Conservation (phyloP, 2,888 invertebrate genomes). For the Carterocephalus palaemon region DNA sequence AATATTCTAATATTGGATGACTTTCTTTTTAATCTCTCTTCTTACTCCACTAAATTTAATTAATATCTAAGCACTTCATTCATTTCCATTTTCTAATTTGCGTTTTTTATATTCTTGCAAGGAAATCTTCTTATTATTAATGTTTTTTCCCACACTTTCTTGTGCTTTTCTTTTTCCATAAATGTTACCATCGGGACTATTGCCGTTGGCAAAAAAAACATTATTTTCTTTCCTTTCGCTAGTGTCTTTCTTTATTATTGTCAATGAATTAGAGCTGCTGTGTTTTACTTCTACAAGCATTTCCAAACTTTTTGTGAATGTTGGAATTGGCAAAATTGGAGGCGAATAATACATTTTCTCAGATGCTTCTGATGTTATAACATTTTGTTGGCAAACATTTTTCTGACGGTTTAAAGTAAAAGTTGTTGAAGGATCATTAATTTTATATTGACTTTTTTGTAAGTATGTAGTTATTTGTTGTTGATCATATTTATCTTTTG, state of each 20-base stretch:
- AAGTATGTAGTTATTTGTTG: too few species aligned
- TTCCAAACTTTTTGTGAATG: slow-evolving; percentile 41
- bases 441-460: too few species aligned
- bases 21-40: too few species aligned
- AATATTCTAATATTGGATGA: too few species aligned
- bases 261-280: background rate
- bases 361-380: background rate
- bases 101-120: slow-evolving; percentile 16
- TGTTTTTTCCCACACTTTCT: background rate
- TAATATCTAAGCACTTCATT: too few species aligned
- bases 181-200: too few species aligned
- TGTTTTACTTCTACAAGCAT: slow-evolving; percentile 18
- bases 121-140: slow-evolving; percentile 7
- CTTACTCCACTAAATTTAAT: too few species aligned
- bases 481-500: too few species aligned
- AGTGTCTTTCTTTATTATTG: background rate
- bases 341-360: slow-evolving; percentile 45
- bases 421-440: too few species aligned
- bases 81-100: slow-evolving; percentile 1
- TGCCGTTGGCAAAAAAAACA: too few species aligned
- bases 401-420: too few species aligned
- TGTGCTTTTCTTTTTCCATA: slow-evolving; percentile 4
- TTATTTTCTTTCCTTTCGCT: background rate
- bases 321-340: slow-evolving; percentile 56
- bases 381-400: background rate